Evolutionary conservation across 2,797 vertebrate species (phyloP), one percentile per base, ranked within the genome.

Genomic region (Gymnopithys bicolor): DNA sequence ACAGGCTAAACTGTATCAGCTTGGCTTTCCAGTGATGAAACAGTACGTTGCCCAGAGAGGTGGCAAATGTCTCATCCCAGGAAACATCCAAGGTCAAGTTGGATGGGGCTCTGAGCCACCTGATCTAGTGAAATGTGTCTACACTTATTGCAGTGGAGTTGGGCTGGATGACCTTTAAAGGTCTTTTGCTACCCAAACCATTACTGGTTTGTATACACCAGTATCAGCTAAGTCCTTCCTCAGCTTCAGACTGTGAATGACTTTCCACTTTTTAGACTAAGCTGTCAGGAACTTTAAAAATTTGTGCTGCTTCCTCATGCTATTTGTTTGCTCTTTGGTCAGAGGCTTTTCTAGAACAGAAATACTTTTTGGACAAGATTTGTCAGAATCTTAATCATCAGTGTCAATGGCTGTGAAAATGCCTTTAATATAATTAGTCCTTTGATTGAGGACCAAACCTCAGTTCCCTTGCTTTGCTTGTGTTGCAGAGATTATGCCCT

Each of bases 1-100:
- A 41, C 4, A 48, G 28, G 7, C 19, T 62, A n/a, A 25, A 8
- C n/a, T 51, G 5, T 11, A 19, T 23, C 0, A 0, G 5, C 13
- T 77, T 74, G 7, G 10, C 37, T 77, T 17, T 33, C 21, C 59
- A 46, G 35, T 4, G 8, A 25, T 55, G 45, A 56, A 79, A 32
- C 5, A 16, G 10, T 49, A 63, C 9, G 10, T 51, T 75, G 10
- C 52, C 48, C 23, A 45, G 32, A 83, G 23, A 33, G 9, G 11
- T 24, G 4, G 46, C 37, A 43, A 18, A 46, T 13, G 4, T 22
- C 51, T 75, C 15, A 46, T 21, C 19, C 19, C 32, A 76, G 53
- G 14, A 68, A 74, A 25, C 28, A 9, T 46, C 37, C 33, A 68
- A 41, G 18, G 10, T 32, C 30, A 43, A 32, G 33, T 3, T 75